Conservation (phyloP, 2,113 vertebrate species). For the Atherinomorus stipes region DNA sequence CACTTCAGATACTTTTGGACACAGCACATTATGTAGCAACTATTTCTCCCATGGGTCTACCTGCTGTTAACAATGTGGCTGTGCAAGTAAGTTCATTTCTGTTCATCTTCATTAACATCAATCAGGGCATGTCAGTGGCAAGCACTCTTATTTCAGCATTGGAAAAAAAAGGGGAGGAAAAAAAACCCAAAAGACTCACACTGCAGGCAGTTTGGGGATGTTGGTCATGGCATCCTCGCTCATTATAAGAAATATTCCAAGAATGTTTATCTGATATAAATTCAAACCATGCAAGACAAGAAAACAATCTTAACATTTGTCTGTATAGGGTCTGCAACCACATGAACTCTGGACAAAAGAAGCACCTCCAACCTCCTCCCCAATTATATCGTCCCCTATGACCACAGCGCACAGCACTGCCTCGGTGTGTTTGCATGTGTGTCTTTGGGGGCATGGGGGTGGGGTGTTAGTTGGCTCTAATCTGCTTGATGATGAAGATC, state of each 20-base stretch:
- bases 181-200: background rate
- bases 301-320: background rate
- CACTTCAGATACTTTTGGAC: background rate
- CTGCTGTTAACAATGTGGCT: background rate
- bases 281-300: background rate
- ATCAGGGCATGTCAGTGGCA: background rate
- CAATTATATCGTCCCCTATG: slow-evolving; percentile 74
- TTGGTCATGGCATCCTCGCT: no score
- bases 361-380: slow-evolving; percentile 43
- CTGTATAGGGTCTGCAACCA: slow-evolving; percentile 28
- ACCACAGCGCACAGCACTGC: slow-evolving; percentile 54
- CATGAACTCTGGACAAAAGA: slow-evolving; percentile 55
- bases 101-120: background rate
- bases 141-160: background rate
- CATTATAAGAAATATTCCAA: background rate
- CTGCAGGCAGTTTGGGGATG: background rate
- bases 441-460: slow-evolving; percentile 12
- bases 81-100: background rate
- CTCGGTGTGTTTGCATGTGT: slow-evolving; percentile 30
- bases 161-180: background rate
- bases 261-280: background rate
- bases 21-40: background rate
- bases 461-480: slow-evolving; percentile 70
- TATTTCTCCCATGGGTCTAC: background rate
- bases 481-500: slow-evolving; percentile 80